A percentile compares a stretch with the other conserved stretches of the same genome.
Evolutionary conservation across 2,113 vertebrate genomes (phyloP).

Genomic region (Cepphus grylle): DNA sequence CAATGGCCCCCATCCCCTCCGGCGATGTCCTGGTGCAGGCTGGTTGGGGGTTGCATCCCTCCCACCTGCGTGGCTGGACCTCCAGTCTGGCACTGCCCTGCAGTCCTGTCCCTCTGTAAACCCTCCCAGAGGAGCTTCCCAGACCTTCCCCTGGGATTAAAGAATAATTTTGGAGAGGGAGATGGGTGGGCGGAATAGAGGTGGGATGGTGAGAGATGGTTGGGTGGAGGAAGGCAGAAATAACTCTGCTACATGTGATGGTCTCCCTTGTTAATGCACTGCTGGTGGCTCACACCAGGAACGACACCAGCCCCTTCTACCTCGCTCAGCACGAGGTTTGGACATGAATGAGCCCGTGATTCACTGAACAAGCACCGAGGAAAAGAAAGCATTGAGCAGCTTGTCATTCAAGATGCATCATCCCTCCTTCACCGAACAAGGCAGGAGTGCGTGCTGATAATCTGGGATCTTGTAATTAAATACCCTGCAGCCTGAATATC

Average conservation of each 20-base stretch:
- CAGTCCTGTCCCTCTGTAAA: not conserved
- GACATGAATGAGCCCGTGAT: not conserved
- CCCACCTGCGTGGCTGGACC: not conserved
- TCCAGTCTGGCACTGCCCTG: not conserved
- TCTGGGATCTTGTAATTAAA: slow-evolving; percentile 32
- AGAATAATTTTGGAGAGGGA: not conserved
- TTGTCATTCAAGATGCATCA: not conserved
- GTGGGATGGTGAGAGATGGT: not conserved
- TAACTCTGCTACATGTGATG: fast-evolving
- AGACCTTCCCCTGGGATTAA: not conserved
- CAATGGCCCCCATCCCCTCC: fast-evolving
- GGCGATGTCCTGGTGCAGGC: not conserved
- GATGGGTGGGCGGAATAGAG: not conserved
- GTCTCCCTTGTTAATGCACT: not conserved
- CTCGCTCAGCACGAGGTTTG: not conserved
- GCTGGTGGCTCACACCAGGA: not conserved
- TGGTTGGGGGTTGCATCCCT: not conserved
- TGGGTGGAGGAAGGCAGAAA: not conserved
- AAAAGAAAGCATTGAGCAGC: not conserved
- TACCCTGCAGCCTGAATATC: slow-evolving; percentile 33
- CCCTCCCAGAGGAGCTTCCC: not conserved
- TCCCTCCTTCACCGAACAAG: not conserved
- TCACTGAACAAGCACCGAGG: not conserved
- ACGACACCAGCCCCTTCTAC: not conserved
- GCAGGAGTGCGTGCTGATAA: not conserved